phyloP scores from a whole-genome alignment of 1,140 invertebrate genomes.

The Nylanderia fulva region DNA sequence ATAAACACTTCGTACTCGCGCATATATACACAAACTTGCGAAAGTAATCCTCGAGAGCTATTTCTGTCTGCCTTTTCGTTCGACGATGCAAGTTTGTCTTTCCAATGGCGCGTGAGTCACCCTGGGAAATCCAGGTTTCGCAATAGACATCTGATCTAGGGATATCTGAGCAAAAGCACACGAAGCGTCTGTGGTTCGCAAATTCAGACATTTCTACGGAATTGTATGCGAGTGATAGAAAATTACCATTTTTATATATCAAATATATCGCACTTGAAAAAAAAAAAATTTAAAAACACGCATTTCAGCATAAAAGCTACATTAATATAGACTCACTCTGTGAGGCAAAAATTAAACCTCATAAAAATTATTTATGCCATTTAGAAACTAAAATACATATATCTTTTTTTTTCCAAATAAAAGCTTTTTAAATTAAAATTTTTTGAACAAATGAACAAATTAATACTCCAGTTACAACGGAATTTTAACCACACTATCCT shows the following conservation, averaged over 20 bases:
- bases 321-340: neutral
- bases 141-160: slow-evolving; percentile 52
- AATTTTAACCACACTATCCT: neutral
- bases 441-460: neutral
- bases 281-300: neutral
- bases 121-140: slow-evolving; percentile 40
- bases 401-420: neutral
- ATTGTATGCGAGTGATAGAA: neutral
- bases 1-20: slow-evolving; percentile 2
- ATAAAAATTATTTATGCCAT: neutral
- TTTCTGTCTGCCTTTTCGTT: slow-evolving; percentile 36
- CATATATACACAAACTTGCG: neutral
- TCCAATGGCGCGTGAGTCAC: slow-evolving; percentile 39
- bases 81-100: slow-evolving; percentile 55
- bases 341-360: neutral
- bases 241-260: neutral
- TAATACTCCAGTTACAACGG: neutral
- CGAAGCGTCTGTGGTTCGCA: neutral
- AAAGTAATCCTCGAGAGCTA: slow-evolving; percentile 34
- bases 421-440: too few relatives aligned
- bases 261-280: neutral
- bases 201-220: slow-evolving; percentile 12
- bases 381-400: too few relatives aligned
- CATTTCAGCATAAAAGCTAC: neutral
- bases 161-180: slow-evolving; percentile 3